Evolutionary conservation across 2,888 invertebrate genomes (phyloP).

Genomic region (Ophraella communa): DNA sequence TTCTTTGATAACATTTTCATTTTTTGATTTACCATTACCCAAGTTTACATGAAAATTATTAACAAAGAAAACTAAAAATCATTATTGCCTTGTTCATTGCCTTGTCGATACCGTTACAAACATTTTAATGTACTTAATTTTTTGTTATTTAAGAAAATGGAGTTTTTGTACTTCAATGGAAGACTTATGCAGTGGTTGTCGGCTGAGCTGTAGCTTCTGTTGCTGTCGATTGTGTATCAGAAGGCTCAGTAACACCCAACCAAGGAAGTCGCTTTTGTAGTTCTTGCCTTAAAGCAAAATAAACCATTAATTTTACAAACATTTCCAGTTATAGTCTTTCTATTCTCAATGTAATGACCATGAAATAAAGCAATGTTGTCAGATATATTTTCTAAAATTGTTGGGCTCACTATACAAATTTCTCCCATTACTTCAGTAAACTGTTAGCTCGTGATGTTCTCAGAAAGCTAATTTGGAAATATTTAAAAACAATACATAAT

Average conservation of each 20-base stretch:
- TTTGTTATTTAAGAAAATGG: neutral
- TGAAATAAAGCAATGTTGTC: too few relatives aligned
- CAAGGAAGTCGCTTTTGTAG: conserved; percentile 82
- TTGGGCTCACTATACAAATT: too few relatives aligned
- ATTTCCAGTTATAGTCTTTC: too few relatives aligned
- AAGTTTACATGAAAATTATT: neutral
- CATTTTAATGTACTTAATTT: too few relatives aligned
- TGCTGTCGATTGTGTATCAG: conserved; percentile 66
- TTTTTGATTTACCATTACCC: neutral
- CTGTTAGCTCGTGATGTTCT: too few relatives aligned
- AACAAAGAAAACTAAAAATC: neutral
- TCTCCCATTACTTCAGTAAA: too few relatives aligned
- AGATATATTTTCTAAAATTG: too few relatives aligned
- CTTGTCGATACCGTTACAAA: neutral
- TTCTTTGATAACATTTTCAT: neutral
- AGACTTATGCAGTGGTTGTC: conserved; percentile 25
- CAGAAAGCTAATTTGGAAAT: too few relatives aligned
- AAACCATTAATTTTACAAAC: neutral
- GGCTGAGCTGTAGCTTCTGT: conserved; percentile 43
- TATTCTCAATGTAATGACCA: too few relatives aligned
- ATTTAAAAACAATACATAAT: too few relatives aligned
- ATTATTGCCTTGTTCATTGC: neutral
- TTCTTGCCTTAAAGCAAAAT: conserved; percentile 67
- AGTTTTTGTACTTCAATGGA: neutral
- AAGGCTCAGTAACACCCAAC: conserved; percentile 73